Base-by-base conservation (phyloP, 2,888 invertebrate genomes). In the Linnaemya vulpina region DNA sequence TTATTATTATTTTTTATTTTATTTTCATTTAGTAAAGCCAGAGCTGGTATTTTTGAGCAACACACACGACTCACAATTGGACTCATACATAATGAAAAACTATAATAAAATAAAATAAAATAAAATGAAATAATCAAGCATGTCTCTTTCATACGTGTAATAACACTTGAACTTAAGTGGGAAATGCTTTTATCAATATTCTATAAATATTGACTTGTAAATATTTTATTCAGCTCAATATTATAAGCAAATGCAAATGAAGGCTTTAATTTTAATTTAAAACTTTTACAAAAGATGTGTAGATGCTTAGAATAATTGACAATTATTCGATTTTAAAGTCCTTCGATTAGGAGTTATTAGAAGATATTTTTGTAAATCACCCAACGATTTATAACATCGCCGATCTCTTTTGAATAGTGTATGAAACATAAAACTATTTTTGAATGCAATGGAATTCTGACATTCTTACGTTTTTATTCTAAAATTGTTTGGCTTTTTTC, bases 221-320 rank as follows among this genome's bases (percentile, higher is more conserved):
- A 51, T 51, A 51, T 51, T 51, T 51, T 20, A 20, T 51, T 15
- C 20, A 51, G 17, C 2, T 51, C 10, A n/a, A n/a, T 13, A 22
- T 15, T 17, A 20, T 51, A 51, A 20, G 25, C 60, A 60, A 51
- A 74, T 38, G 22, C 10, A 49, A 62, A 15, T 62, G 49, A 62
- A 22, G n/a, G 49, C 9, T 51, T 62, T 10, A 60, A 49, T 49
- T 38, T 62, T 30, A 35, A 15, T 62, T 35, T 20, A 62, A 25
- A 49, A 38, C 13, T 35, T 13, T 60, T 35, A 30, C 30, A 9
- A 8, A 58, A 30, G 20, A n/a, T 63, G 51, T 51, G 1, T 25
- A 8, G 5, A 75, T 30, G 25, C 30, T 43, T 1, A 30, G 9
- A 17, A 25, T 8, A n/a, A 17, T 30, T 58, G n/a, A 30, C 13